Evolutionary conservation across 2,797 vertebrate genomes (phyloP).

Genomic region (Coregonus sp.): DNA sequence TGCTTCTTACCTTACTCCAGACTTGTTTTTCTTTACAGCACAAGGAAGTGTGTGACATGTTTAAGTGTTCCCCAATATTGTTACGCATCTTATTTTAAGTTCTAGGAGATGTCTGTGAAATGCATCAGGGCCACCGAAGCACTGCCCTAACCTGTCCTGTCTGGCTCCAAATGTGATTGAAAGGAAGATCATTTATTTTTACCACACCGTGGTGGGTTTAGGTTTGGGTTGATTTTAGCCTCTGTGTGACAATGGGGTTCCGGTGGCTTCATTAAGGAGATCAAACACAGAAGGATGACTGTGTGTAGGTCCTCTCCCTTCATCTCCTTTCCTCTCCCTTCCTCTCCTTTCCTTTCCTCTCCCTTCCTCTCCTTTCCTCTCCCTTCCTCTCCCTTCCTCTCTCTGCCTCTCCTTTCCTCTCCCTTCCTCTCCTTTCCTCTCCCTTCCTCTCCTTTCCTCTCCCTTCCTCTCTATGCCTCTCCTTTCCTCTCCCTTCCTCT

Average conservation of each 20-base stretch:
- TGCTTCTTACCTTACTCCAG: background rate
- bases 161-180: slow-evolving; percentile 20
- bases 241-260: slow-evolving; percentile 18
- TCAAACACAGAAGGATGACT: slow-evolving; percentile 6
- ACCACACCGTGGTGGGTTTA: slow-evolving; percentile 15
- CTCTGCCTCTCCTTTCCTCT: too few species aligned
- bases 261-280: slow-evolving; percentile 17
- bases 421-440: too few species aligned
- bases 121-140: background rate
- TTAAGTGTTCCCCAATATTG: background rate
- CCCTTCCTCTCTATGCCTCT: too few species aligned
- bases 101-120: slow-evolving; percentile 27
- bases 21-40: slow-evolving; percentile 16
- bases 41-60: background rate
- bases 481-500: too few species aligned
- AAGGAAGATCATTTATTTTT: slow-evolving; percentile 35
- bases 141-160: slow-evolving; percentile 2
- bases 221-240: slow-evolving; percentile 37
- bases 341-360: too few species aligned
- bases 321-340: too few species aligned
- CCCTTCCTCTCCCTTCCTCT: too few species aligned
- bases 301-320: background rate
- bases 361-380: too few species aligned
- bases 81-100: slow-evolving; percentile 7
- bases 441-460: too few species aligned